Evolutionary conservation across 2,797 vertebrate genomes (phyloP).

Genomic region (Urocyon cinereoargenteus): DNA sequence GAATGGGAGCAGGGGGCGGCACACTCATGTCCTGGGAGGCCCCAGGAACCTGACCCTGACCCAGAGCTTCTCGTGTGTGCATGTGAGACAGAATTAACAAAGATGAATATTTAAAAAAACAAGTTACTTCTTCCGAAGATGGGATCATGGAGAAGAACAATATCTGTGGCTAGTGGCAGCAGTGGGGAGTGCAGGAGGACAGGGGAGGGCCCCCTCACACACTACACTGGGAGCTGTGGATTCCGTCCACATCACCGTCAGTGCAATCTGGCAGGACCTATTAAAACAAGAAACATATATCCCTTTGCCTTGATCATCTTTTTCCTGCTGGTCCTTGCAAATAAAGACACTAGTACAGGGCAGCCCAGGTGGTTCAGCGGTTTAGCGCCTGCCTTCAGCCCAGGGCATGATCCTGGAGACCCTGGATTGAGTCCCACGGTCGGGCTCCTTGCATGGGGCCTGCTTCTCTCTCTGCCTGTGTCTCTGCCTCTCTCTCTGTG

Average conservation of each 20-base stretch:
- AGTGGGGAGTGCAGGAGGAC: neutral
- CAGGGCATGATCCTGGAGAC: no score
- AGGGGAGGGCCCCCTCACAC: neutral
- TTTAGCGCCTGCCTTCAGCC: no score
- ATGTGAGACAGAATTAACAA: neutral
- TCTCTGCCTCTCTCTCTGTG: no score
- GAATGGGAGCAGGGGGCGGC: neutral
- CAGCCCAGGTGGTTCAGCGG: no score
- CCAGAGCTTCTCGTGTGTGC: neutral
- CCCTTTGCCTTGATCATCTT: neutral
- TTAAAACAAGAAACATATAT: neutral
- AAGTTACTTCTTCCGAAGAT: neutral
- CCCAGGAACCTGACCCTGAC: neutral
- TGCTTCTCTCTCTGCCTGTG: no score
- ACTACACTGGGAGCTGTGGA: neutral
- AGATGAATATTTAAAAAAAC: constrained; percentile 22
- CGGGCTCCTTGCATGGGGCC: no score
- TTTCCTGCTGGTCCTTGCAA: neutral
- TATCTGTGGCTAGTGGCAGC: neutral
- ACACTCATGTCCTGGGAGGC: neutral
- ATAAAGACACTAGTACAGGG: neutral
- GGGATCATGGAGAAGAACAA: neutral
- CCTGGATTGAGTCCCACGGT: no score
- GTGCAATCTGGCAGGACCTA: neutral
- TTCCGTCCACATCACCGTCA: neutral